These are phyloP conservation scores for Pissodes strobi DNA, from an alignment of 1,140 invertebrate genomes.

Conservation along the genomic window DNA sequence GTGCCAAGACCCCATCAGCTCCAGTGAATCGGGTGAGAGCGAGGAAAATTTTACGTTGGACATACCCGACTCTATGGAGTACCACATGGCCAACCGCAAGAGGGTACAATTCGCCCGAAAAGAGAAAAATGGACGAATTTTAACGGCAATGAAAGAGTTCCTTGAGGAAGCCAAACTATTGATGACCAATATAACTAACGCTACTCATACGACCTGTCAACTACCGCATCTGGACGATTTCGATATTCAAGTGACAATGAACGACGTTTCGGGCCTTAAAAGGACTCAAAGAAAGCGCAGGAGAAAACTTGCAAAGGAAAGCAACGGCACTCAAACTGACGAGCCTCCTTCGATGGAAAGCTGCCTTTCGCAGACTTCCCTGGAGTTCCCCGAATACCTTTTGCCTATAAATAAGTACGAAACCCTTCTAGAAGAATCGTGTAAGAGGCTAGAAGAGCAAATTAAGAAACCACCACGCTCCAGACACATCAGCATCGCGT, in stretches of 20 bases:
- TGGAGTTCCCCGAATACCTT: slow-evolving; percentile 3
- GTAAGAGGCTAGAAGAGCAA: slow-evolving; percentile 47
- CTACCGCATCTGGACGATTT: slow-evolving; percentile 37
- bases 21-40: slow-evolving; percentile 4
- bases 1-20: no score
- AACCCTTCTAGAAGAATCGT: slow-evolving; percentile 46
- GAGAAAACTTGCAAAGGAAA: slow-evolving; percentile 25
- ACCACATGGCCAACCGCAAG: slow-evolving; percentile 43
- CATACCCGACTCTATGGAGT: slow-evolving; percentile 46
- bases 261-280: slow-evolving; percentile 34
- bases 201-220: slow-evolving; percentile 20
- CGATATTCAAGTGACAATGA: slow-evolving; percentile 48
- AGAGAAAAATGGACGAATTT: slow-evolving; percentile 35
- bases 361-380: slow-evolving; percentile 26
- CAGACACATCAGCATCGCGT: slow-evolving; percentile 3
- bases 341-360: slow-evolving; percentile 21
- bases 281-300: slow-evolving; percentile 13
- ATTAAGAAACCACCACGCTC: slow-evolving; percentile 26
- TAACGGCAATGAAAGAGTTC: slow-evolving; percentile 51
- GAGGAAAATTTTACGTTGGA: slow-evolving; percentile 25
- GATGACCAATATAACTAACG: slow-evolving; percentile 48
- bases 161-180: slow-evolving; percentile 51
- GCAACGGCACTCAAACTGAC: slow-evolving; percentile 17
- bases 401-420: slow-evolving; percentile 51
- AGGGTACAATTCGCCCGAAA: slow-evolving; percentile 43